Percentiles rank a stretch among this genome's conserved stretches.
These are phyloP conservation scores for Buathra laborator DNA, from an alignment of 2,888 invertebrate genomes.

Conservation along the genomic window DNA sequence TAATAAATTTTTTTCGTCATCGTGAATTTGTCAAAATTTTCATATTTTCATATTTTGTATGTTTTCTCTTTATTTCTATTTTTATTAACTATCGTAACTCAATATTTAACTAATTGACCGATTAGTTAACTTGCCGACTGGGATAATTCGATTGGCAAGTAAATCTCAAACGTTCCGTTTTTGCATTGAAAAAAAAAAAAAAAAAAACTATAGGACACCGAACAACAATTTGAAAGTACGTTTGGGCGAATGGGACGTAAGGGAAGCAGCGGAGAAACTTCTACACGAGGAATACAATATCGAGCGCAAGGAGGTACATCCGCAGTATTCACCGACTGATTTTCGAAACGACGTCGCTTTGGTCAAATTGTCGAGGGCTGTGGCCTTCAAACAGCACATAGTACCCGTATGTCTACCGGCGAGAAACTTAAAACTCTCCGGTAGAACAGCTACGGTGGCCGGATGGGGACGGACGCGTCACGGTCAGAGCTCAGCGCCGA, in stretches of 20 bases:
- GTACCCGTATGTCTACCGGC: constrained; percentile 96
- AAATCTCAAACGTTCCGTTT: neutral
- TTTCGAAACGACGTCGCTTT: constrained; percentile 96
- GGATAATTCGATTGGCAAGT: neutral
- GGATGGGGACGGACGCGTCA: constrained; percentile 97
- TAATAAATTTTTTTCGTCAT: too few relatives aligned
- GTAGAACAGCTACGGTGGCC: constrained; percentile 95
- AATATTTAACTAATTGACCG: neutral
- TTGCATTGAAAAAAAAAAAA: neutral
- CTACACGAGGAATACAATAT: constrained; percentile 95
- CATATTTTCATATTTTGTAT: neutral
- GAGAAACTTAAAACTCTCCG: constrained; percentile 91
- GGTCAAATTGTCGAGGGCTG: constrained; percentile 92
- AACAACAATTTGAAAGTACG: constrained; percentile 95
- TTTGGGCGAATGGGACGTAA: constrained; percentile 96
- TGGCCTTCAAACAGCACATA: constrained; percentile 96
- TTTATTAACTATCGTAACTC: constrained; percentile 18
- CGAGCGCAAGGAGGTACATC: constrained; percentile 95
- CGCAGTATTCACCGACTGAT: constrained; percentile 95
- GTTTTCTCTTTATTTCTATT: neutral
- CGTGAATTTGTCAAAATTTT: neutral
- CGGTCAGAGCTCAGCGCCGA: constrained; percentile 95
- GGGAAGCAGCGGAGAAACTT: constrained; percentile 93
- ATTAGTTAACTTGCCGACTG: neutral
- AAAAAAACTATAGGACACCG: constrained; percentile 89